phyloP scores from a whole-genome alignment of 2,797 vertebrate genomes.

The Gymnoscopelus braueri region DNA sequence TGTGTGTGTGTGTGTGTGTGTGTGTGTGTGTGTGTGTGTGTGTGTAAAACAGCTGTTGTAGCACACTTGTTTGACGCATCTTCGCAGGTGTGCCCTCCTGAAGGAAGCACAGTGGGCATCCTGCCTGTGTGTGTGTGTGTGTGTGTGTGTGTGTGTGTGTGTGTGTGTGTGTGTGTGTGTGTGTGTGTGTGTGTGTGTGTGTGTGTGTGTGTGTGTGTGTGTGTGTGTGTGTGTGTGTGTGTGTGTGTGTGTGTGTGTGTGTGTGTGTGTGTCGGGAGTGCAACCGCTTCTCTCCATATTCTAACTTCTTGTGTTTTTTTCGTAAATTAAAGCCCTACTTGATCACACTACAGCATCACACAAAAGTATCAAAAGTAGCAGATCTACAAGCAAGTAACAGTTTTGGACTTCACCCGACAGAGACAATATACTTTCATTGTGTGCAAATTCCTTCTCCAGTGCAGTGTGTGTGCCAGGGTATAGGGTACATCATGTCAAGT shows the following conservation, averaged over 20 bases:
- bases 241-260: constrained; percentile 22
- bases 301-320: too few relatives aligned
- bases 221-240: constrained; percentile 31
- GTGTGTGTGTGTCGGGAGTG: too few relatives aligned
- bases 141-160: constrained; percentile 13
- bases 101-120: neutral
- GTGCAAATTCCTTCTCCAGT: constrained; percentile 19
- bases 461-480: constrained; percentile 44
- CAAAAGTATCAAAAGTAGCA: too few relatives aligned
- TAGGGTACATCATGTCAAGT: constrained; percentile 57
- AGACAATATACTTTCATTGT: neutral
- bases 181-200: constrained; percentile 7
- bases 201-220: constrained; percentile 22
- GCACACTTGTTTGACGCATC: constrained; percentile 56
- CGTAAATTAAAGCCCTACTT: too few relatives aligned
- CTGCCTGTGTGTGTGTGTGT: neutral
- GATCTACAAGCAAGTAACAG: too few relatives aligned
- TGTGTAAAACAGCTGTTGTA: constrained; percentile 59
- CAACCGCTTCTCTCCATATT: too few relatives aligned
- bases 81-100: constrained; percentile 72
- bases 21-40: constrained; percentile 6
- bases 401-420: too few relatives aligned
- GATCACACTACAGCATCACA: too few relatives aligned
- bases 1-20: neutral
- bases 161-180: constrained; percentile 4